Evolutionary conservation across 2,888 invertebrate species (phyloP).

Genomic region (Protula sp.): DNA sequence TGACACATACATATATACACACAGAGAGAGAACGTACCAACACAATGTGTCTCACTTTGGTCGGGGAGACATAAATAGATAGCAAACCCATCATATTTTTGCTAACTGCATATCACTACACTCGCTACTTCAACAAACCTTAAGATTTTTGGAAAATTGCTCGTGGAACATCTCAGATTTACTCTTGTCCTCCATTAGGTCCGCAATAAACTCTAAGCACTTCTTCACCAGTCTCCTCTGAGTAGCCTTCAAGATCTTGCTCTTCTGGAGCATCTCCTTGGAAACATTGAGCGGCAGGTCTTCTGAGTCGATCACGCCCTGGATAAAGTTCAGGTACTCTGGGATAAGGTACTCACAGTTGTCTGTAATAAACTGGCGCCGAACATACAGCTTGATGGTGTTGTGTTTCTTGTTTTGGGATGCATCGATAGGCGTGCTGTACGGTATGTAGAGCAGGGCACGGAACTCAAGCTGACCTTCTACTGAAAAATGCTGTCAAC

Average conservation of each 20-base stretch:
- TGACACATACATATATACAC: too few relatives aligned
- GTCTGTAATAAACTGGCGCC: conserved; percentile 99
- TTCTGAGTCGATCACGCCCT: conserved; percentile 97
- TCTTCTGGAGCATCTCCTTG: conserved; percentile 98
- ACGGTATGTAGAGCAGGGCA: conserved; percentile 84
- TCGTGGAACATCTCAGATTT: conserved; percentile 98
- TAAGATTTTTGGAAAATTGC: conserved; percentile 94
- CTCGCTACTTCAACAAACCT: too few relatives aligned
- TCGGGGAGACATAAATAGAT: too few relatives aligned
- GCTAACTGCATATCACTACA: too few relatives aligned
- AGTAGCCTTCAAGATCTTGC: conserved; percentile 97
- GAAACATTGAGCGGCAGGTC: conserved; percentile 98
- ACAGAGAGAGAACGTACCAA: too few relatives aligned
- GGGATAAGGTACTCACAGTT: conserved; percentile 99
- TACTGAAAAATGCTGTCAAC: conserved; percentile 53
- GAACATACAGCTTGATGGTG: conserved; percentile 95
- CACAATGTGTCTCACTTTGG: too few relatives aligned
- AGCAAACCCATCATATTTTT: too few relatives aligned
- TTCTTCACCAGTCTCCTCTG: conserved; percentile 99
- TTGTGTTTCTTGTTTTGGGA: conserved; percentile 98
- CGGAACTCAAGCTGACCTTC: conserved; percentile 74
- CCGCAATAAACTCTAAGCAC: conserved; percentile 93
- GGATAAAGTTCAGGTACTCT: conserved; percentile 71
- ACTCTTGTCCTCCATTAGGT: conserved; percentile 92
- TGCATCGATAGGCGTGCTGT: conserved; percentile 91